Conservation (phyloP, 2,888 invertebrate species). For the Tribolium freemani region DNA sequence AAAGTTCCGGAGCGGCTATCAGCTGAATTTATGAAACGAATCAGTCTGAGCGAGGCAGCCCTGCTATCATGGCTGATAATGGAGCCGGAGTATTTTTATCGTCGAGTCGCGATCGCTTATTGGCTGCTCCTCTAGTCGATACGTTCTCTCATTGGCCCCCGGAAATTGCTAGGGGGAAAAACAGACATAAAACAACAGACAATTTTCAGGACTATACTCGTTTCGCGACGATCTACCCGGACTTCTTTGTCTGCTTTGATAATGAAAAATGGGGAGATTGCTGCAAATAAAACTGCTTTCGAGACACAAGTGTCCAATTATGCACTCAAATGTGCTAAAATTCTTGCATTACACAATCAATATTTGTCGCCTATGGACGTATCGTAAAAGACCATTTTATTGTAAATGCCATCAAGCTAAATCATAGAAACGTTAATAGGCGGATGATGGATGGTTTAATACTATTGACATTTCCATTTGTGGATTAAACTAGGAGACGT, state of each 20-base stretch:
- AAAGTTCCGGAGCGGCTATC: slow-evolving; percentile 56
- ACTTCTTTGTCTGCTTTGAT: slow-evolving; percentile 43
- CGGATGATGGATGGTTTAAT: slow-evolving; percentile 16
- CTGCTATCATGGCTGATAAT: slow-evolving; percentile 70
- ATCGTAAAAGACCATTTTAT: slow-evolving; percentile 2
- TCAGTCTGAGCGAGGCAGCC: slow-evolving; percentile 64
- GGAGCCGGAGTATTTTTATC: slow-evolving; percentile 69
- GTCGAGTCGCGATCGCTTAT: slow-evolving; percentile 67
- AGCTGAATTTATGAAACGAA: slow-evolving; percentile 66
- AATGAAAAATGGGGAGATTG: slow-evolving; percentile 43
- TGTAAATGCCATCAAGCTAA: slow-evolving; percentile 14
- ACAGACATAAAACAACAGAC: slow-evolving; percentile 64
- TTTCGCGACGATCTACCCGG: slow-evolving; percentile 19
- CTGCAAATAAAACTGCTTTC: slow-evolving; percentile 28
- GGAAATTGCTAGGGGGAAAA: slow-evolving; percentile 71
- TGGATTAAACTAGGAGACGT: slow-evolving; percentile 4
- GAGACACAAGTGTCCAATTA: neutral
- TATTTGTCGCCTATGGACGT: neutral
- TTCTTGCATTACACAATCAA: neutral
- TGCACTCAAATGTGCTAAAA: slow-evolving; percentile 17
- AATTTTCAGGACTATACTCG: slow-evolving; percentile 53
- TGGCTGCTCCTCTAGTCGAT: slow-evolving; percentile 62
- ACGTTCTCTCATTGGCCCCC: slow-evolving; percentile 68
- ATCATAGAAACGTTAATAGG: slow-evolving; percentile 9
- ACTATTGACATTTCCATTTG: slow-evolving; percentile 10